Base-by-base conservation (phyloP, 2,797 vertebrate species). In the Hirundo rustica region DNA sequence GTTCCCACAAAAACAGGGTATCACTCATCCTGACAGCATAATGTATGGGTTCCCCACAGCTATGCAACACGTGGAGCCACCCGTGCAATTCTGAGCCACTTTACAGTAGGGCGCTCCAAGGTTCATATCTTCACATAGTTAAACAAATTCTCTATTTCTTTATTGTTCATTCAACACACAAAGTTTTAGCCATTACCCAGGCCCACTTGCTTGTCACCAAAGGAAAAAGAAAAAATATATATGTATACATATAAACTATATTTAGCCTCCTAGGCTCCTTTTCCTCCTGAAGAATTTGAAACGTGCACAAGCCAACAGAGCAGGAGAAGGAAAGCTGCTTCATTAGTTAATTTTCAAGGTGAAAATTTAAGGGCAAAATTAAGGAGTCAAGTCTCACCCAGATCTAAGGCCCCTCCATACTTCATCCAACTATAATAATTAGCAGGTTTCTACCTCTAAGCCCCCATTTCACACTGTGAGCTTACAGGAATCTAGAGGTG, bases 11-110 rank as follows among this genome's bases (percentile, higher is more conserved):
- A 96, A 96, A 86, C 77, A 93, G 73, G 73, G 53, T 66, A 96
- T 96, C 93, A 77, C 72, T 97, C 95, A 96, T 71, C 74, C 75
- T 96, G 95, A 96, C 96, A 97, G 68, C 36, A 38, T 55, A 92
- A 92, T 25, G 4, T 19, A 96, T 72, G 89, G 20, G 47, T 75
- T 95, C 74, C 92, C 88, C 73, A 66, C 36, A 85, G 90, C 91
- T 61, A 76, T 13, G 19, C 85, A 89, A 17, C 25, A 81, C 64
- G 1, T 10, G 13, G 82, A 94, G 81, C 67, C 38, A 92, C 53
- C 48, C 0, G 0, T 38, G 55, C 81, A 91, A 85, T 80, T 88
- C 92, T 77, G 34, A 84, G 38, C 57, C 82, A 67, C 64, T 94
- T 94, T 81, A 94, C 72, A 92, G 54, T 16, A 34, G 51, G 76